A percentile compares a stretch with the other conserved stretches of the same genome.
phyloP scores from a whole-genome alignment of 2,113 vertebrate genomes.

The Protobothrops mucrosquamatus region DNA sequence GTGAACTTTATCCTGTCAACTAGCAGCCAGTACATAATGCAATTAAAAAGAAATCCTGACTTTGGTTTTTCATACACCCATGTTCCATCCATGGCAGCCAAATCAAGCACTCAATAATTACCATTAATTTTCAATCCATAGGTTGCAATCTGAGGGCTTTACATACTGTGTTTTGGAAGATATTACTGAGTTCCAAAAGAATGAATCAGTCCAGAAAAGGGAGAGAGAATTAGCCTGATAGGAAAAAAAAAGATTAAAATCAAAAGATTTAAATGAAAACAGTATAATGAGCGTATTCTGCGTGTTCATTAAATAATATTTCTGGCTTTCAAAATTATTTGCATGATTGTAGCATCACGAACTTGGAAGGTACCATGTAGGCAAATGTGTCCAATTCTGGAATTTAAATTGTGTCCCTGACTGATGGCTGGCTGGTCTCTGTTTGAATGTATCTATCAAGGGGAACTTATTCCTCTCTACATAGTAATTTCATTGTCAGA shows the following conservation, averaged over 20 bases:
- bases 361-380: background rate
- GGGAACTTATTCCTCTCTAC: background rate
- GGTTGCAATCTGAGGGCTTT: background rate
- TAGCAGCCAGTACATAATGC: conserved; percentile 20
- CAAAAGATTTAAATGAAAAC: background rate
- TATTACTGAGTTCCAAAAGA: background rate
- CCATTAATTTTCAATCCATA: background rate
- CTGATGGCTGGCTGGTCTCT: background rate
- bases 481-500: background rate
- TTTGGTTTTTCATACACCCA: background rate
- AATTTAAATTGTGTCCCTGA: background rate
- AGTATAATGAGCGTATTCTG: background rate
- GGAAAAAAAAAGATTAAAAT: background rate
- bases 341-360: background rate
- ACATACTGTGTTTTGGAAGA: background rate
- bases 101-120: background rate
- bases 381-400: background rate
- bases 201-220: background rate
- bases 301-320: background rate
- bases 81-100: background rate
- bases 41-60: background rate
- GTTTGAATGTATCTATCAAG: background rate
- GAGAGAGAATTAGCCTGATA: background rate
- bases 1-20: background rate
- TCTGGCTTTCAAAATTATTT: background rate